Percentiles rank a stretch among this genome's conserved stretches.
Evolutionary conservation across 2,113 vertebrate species (phyloP).

Genomic region (Reinhardtius hippoglossoides): DNA sequence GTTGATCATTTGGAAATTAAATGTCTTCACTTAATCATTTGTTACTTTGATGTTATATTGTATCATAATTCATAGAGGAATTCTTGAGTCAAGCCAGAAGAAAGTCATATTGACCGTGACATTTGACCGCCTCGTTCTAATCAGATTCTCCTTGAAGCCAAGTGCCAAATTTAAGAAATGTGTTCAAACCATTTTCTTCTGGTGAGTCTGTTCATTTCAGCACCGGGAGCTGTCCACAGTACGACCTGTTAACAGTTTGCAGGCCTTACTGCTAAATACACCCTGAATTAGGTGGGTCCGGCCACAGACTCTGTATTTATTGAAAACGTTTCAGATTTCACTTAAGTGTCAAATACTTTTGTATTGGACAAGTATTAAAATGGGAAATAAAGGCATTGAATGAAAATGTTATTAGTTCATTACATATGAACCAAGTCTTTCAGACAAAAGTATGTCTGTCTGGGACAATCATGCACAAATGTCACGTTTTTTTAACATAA

Average conservation of each 20-base stretch:
- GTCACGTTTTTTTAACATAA: too few relatives aligned
- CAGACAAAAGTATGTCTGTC: too few relatives aligned
- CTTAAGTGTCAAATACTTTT: too few relatives aligned
- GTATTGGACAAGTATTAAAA: too few relatives aligned
- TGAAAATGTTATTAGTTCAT: too few relatives aligned
- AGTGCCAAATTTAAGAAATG: not conserved
- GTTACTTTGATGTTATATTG: not conserved
- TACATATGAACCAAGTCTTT: too few relatives aligned
- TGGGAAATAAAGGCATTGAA: too few relatives aligned
- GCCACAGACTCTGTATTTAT: too few relatives aligned
- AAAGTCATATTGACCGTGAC: not conserved
- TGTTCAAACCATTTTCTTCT: not conserved
- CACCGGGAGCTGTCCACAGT: slow-evolving; percentile 27
- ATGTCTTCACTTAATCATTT: not conserved
- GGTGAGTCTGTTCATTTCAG: slow-evolving; percentile 5
- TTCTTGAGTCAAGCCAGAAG: too few relatives aligned
- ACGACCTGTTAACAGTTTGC: not conserved
- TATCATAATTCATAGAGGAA: not conserved
- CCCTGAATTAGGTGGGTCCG: not conserved
- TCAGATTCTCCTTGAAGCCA: not conserved
- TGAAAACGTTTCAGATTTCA: too few relatives aligned
- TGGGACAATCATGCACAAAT: too few relatives aligned
- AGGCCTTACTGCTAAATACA: not conserved
- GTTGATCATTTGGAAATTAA: not conserved
- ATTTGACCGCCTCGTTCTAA: not conserved